These are phyloP conservation scores for Scotopteryx bipunctaria DNA, from an alignment of 2,888 invertebrate genomes.

Conservation along the genomic window DNA sequence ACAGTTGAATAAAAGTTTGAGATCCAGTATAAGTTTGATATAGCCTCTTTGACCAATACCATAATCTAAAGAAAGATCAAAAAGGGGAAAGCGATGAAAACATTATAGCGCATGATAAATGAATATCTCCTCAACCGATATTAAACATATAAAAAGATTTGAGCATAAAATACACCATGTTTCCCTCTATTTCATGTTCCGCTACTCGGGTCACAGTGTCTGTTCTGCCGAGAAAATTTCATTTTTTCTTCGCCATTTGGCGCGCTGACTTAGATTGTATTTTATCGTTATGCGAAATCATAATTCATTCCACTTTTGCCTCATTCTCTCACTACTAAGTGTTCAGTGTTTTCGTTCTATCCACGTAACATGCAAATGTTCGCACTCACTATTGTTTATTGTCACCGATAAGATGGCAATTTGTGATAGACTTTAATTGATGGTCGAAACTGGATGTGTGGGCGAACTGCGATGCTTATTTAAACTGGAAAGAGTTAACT, in stretches of 20 bases:
- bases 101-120: conserved; percentile 22
- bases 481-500: conserved; percentile 25
- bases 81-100: conserved; percentile 12
- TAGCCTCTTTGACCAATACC: no score
- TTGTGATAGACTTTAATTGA: conserved; percentile 57
- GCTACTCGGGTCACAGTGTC: conserved; percentile 56
- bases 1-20: conserved; percentile 3
- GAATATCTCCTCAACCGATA: conserved; percentile 23
- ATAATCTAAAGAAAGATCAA: no score
- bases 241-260: conserved; percentile 77
- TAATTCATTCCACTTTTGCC: conserved; percentile 78
- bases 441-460: conserved; percentile 36
- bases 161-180: conserved; percentile 42
- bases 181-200: conserved; percentile 60
- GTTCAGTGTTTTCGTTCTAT: conserved; percentile 69
- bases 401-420: conserved; percentile 60
- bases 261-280: conserved; percentile 77
- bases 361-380: conserved; percentile 65
- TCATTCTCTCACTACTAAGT: conserved; percentile 61
- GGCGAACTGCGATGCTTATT: conserved; percentile 28
- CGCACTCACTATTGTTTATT: conserved; percentile 66
- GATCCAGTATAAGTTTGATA: not conserved
- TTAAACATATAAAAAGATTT: conserved; percentile 28
- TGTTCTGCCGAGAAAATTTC: conserved; percentile 68
- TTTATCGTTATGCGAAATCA: conserved; percentile 81